phyloP scores from a whole-genome alignment of 2,888 invertebrate genomes.

The Hypercompe scribonia region DNA sequence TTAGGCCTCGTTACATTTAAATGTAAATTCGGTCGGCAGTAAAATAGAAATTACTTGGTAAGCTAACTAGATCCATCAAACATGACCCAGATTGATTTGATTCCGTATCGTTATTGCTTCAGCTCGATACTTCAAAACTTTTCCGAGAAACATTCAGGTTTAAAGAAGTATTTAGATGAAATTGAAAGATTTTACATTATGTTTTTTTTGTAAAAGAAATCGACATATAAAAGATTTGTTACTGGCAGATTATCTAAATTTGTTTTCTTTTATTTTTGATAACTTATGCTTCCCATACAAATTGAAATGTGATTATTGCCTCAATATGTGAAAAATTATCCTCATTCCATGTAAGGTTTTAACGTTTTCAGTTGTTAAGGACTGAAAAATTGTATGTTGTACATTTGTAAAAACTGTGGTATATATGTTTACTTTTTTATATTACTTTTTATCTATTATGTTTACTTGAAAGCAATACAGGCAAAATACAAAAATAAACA shows the following conservation, averaged over 20 bases:
- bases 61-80: constrained; percentile 26
- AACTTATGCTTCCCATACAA: not conserved
- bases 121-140: constrained; percentile 21
- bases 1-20: constrained; percentile 14
- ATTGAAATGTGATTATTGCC: not conserved
- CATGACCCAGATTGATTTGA: constrained; percentile 26
- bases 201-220: not conserved
- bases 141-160: constrained; percentile 25
- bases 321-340: too few species aligned
- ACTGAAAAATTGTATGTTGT: not conserved
- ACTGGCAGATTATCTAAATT: not conserved
- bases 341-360: not conserved
- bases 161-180: not conserved
- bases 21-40: constrained; percentile 19
- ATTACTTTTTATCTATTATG: too few species aligned
- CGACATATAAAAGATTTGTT: not conserved
- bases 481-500: constrained; percentile 10
- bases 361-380: not conserved
- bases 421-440: too few species aligned
- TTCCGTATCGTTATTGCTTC: constrained; percentile 27
- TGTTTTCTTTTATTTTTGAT: not conserved
- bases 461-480: not conserved
- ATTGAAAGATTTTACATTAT: constrained; percentile 1
- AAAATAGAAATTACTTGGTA: constrained; percentile 23
- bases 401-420: too few species aligned